Evolutionary conservation across 2,113 vertebrate genomes (phyloP).

Genomic region (Sakesphorus luctuosus): DNA sequence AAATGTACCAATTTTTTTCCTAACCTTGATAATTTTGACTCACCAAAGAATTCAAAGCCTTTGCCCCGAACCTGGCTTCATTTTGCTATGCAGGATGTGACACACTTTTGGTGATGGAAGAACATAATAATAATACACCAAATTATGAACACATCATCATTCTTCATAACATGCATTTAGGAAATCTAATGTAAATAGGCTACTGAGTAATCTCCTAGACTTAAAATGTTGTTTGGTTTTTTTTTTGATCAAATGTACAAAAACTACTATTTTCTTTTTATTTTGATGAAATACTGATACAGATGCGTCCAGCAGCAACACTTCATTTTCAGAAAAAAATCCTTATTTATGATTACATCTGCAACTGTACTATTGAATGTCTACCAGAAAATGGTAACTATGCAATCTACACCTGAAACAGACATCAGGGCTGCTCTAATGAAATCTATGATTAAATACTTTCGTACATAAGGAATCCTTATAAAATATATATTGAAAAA

Average conservation of each 20-base stretch:
- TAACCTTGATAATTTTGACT: neutral
- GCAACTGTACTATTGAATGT: neutral
- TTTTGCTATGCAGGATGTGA: neutral
- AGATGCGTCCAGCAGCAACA: neutral
- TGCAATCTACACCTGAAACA: slow-evolving; percentile 42
- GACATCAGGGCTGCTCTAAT: slow-evolving; percentile 69
- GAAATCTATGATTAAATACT: slow-evolving; percentile 61
- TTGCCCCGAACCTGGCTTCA: neutral
- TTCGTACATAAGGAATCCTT: slow-evolving; percentile 57
- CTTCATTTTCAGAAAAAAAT: neutral
- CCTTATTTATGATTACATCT: neutral
- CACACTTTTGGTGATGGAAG: neutral
- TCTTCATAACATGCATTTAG: neutral
- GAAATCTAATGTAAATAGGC: neutral
- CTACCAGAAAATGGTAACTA: slow-evolving; percentile 30
- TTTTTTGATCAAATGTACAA: neutral
- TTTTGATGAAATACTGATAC: neutral
- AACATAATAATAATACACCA: neutral
- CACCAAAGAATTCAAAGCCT: neutral
- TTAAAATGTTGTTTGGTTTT: neutral
- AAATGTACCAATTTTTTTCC: neutral
- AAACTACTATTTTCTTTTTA: neutral
- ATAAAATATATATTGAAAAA: neutral
- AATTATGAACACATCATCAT: neutral
- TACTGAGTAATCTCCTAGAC: neutral